Base-by-base conservation (phyloP, 2,888 invertebrate genomes). In the Orthosia cruda region DNA sequence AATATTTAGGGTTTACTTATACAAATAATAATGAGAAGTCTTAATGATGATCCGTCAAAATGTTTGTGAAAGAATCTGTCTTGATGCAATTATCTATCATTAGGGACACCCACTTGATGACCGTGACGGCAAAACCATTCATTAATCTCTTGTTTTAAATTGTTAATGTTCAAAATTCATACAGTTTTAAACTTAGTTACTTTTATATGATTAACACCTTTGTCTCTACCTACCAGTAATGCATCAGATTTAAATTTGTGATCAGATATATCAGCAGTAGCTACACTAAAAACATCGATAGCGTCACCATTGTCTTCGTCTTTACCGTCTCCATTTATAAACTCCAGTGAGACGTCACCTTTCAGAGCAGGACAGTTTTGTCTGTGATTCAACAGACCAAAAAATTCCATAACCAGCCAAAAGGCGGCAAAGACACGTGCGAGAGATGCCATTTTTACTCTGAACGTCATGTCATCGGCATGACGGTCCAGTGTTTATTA, bases 401-500 rank as follows among this genome's bases (percentile, higher is more conserved):
- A 74, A 81, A 69, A 79, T 69, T 78, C 69, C 74, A 55, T 81
- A 77, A 68, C 75, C 69, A 68, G 71, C 75, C 66, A 66, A 68
- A 81, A 81, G 82, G 77, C 82, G 83, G 82, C 85, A 86, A 88
- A 47, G 66, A 91, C 92, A 93, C 92, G 92, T 92, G 93, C 85
- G 87, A 76, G 85, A 83, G 89, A 92, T 90, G 90, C 85, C 85
- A 84, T 88, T 88, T 92, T 91, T 91, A 84, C 65, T 90, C 89
- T 87, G 80, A 91, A 89, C 75, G 82, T 84, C 86, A 83, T 86
- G 91, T 93, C 92, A 93, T 91, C 88, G 89, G 88, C 89, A 91
- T 91, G 92, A 93, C 90, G 91, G 91, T 92, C 88, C 88, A 86
- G 89, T 92, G 91, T 95, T 95, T 93, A 94, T 92, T 92, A 91